Evolutionary conservation across 2,888 invertebrate species (phyloP).

Genomic region (Iselma pallidipennis): DNA sequence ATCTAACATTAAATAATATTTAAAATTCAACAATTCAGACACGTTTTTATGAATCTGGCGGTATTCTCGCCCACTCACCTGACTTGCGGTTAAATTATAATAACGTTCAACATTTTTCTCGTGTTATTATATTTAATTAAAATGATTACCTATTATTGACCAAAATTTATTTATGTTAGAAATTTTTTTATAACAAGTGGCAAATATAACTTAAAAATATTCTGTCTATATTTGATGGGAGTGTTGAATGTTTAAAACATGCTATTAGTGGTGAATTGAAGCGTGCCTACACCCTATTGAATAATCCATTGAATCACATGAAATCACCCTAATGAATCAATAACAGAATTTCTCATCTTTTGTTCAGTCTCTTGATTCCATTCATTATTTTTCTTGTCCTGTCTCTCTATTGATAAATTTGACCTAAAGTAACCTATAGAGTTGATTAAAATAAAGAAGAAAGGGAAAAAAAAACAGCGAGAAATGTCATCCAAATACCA

Average conservation of each 20-base stretch:
- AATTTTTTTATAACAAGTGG: not conserved
- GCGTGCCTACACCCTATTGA: not conserved
- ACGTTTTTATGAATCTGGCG: no score
- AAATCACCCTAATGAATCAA: not conserved
- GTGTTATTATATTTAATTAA: no score
- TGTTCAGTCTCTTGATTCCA: not conserved
- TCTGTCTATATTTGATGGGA: not conserved
- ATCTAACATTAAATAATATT: not conserved
- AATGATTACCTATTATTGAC: no score
- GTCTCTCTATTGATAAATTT: not conserved
- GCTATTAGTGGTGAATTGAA: not conserved
- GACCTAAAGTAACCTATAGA: not conserved
- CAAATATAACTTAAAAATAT: not conserved
- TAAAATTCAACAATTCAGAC: not conserved
- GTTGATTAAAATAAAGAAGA: not conserved
- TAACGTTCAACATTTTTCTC: no score
- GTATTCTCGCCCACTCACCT: no score
- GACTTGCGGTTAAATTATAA: no score
- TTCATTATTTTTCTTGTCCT: not conserved
- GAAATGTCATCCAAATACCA: conserved; percentile 23
- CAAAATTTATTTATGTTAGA: no score
- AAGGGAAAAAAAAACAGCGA: no score
- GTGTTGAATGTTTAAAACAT: not conserved
- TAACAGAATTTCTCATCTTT: not conserved
- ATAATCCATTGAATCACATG: not conserved